phyloP scores from a whole-genome alignment of 2,113 vertebrate genomes.

The Rhipidura dahli region DNA sequence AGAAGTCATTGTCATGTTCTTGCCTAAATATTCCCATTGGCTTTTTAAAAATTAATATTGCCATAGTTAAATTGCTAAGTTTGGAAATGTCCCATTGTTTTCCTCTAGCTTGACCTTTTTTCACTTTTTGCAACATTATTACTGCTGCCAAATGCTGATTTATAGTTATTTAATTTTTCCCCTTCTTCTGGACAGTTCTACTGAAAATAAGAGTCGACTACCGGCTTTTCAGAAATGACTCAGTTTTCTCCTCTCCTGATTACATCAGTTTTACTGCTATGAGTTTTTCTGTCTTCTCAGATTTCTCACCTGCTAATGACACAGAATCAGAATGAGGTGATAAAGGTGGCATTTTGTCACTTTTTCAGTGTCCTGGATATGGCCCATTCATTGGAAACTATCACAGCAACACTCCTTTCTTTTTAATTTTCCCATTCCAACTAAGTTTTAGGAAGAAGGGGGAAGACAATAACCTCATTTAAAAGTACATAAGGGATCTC shows the following conservation, averaged over 20 bases:
- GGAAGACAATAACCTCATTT: not conserved
- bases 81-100: not conserved
- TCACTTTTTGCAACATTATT: not conserved
- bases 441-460: not conserved
- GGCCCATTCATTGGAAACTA: not conserved
- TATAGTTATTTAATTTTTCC: not conserved
- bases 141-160: not conserved
- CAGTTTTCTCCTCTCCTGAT: not conserved
- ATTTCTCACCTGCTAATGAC: not conserved
- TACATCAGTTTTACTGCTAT: not conserved
- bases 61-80: not conserved
- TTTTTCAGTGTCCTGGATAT: not conserved
- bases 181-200: not conserved
- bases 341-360: not conserved
- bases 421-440: not conserved
- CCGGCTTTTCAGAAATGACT: constrained; percentile 18
- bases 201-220: not conserved
- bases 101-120: not conserved
- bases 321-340: not conserved
- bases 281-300: not conserved
- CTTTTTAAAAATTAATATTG: not conserved
- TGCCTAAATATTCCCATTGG: not conserved
- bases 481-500: not conserved
- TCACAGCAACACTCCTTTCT: fast-evolving
- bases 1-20: not conserved